Evolutionary conservation across 2,888 invertebrate species (phyloP), one percentile per base, ranked within the genome.

Genomic region (Protodeltote pygarga): DNA sequence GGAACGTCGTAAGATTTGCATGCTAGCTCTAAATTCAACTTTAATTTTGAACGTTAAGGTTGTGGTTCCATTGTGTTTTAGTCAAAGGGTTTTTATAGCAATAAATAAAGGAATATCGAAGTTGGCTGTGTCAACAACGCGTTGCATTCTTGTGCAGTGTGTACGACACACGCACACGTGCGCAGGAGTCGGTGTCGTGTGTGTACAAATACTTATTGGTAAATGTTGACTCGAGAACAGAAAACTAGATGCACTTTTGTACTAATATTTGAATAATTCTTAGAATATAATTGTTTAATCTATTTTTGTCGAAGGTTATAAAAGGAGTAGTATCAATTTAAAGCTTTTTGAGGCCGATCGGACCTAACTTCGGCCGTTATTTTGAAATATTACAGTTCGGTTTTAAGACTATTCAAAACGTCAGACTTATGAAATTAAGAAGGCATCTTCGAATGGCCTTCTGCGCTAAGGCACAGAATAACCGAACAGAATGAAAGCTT

Each of bases 21-120:
- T 3, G 1, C 1, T 1, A 10, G 50, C 33, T 32, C 5, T 0
- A 72, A 73, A 55, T 62, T 59, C 10, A 14, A 50, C 65, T 67
- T 44, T 68, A 44, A 0, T 0, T 0, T 0, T 0, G 0, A 1
- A 0, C 0, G 0, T 0, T 79, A 76, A 50, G 46, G 78, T 74
- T 55, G 23, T 49, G 29, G 59, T 54, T 79, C 0, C 15, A 11
- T 1, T 59, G 59, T 3, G 2, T 16, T 31, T 15, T 10, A 42
- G 52, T 60, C 54, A 74, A 84, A 83, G 81, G 85, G 89, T 87
- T 90, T 90, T 90, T 89, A 89, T 89, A 88, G 89, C 80, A 86
- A 90, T 92, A 92, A 91, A 92, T 92, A 92, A 92, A 92, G 89
- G 89, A 91, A 89, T 90, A 92, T 90, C 89, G 90, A 89, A 89